Conservation (phyloP, 1,140 invertebrate species). For the Drosophila pseudoobscura region DNA sequence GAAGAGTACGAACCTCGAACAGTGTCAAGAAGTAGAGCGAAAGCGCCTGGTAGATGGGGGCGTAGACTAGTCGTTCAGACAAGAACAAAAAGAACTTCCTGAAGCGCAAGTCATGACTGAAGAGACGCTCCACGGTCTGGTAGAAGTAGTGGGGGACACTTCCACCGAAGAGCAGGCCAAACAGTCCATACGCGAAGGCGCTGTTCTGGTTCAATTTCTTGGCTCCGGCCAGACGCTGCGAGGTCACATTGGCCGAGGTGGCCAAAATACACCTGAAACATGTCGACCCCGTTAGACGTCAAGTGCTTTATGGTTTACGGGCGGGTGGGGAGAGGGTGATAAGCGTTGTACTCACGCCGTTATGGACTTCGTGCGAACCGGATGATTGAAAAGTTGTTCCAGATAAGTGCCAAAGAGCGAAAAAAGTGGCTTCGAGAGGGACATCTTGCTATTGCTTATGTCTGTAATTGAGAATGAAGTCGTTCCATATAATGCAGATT, state of each 20-base stretch:
- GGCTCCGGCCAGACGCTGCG: conserved; percentile 86
- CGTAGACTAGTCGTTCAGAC: conserved; percentile 88
- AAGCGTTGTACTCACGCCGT: conserved; percentile 86
- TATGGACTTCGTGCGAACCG: conserved; percentile 89
- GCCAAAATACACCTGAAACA: conserved; percentile 86
- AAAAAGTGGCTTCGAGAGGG: conserved; percentile 88
- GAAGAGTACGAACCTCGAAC: conserved; percentile 85
- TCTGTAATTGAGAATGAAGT: conserved; percentile 4
- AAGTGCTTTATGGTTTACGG: background rate
- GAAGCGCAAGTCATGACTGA: conserved; percentile 66
- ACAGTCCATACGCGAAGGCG: conserved; percentile 87
- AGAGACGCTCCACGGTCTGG: conserved; percentile 85
- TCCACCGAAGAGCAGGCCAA: conserved; percentile 89
- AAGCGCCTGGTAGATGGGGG: conserved; percentile 88
- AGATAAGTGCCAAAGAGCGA: conserved; percentile 87
- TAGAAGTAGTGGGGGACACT: conserved; percentile 90
- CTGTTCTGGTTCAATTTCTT: conserved; percentile 86
- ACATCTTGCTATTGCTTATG: conserved; percentile 83
- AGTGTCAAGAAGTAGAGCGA: conserved; percentile 88
- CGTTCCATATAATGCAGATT: conserved; percentile 1
- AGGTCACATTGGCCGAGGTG: conserved; percentile 86
- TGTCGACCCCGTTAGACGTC: conserved; percentile 13
- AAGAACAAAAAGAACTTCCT: conserved; percentile 84
- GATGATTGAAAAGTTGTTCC: conserved; percentile 87
- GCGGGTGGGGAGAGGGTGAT: background rate